phyloP scores from a whole-genome alignment of 2,113 vertebrate species.

The Rhynchopsitta pachyrhyncha region DNA sequence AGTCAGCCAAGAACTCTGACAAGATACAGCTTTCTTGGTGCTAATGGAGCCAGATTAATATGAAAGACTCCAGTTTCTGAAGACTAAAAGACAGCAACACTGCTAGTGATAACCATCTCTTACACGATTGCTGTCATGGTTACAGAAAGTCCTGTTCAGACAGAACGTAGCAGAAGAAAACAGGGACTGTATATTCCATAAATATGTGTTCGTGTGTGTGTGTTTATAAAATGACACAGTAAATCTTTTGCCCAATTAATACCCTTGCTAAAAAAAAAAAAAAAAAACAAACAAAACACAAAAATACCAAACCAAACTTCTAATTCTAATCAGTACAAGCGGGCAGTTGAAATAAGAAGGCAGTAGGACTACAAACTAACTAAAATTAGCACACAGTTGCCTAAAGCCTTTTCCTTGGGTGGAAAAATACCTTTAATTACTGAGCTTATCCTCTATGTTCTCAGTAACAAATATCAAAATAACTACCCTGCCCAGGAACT shows the following conservation, averaged over 20 bases:
- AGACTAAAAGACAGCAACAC: slow-evolving; percentile 1
- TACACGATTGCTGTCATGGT: slow-evolving; percentile 15
- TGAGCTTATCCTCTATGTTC: neutral
- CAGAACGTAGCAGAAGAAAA: neutral
- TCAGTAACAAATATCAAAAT: neutral
- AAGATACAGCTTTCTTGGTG: slow-evolving; percentile 60
- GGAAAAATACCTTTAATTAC: neutral
- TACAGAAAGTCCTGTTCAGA: neutral
- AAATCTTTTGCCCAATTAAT: neutral
- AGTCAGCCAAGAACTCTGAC: slow-evolving; percentile 66
- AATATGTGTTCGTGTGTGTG: rapidly evolving
- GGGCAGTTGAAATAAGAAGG: neutral
- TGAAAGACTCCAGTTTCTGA: slow-evolving; percentile 9
- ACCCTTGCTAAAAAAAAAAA: neutral
- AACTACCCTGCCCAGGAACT: neutral
- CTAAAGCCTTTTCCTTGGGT: neutral
- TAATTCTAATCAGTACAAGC: neutral
- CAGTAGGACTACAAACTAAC: neutral
- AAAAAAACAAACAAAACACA: neutral
- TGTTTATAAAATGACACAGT: neutral
- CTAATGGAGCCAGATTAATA: slow-evolving; percentile 14
- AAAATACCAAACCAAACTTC: neutral
- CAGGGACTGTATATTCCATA: neutral
- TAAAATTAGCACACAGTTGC: neutral
- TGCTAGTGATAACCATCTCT: slow-evolving; percentile 22